phyloP scores from a whole-genome alignment of 2,888 invertebrate genomes.

The Griposia aprilina region DNA sequence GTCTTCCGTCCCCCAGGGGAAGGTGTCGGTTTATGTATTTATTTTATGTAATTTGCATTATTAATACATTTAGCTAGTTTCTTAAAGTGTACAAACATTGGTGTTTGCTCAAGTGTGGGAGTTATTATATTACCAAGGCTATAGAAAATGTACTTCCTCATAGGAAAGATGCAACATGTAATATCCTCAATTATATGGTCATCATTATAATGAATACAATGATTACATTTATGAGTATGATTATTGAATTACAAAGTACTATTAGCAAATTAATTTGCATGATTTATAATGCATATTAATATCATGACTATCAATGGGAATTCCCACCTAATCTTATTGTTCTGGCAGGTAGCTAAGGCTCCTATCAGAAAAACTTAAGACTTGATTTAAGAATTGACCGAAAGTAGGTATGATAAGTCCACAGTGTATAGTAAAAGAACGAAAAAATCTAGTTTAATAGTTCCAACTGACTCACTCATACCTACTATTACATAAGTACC shows the following conservation, averaged over 20 bases:
- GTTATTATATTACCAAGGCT: constrained; percentile 58
- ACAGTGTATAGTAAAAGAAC: not conserved
- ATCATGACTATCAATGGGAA: not conserved
- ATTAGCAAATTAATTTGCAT: not conserved
- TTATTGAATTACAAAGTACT: constrained; percentile 8
- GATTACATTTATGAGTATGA: constrained; percentile 21
- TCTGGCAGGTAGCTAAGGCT: not conserved
- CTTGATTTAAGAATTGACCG: not conserved
- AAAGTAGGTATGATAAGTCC: not conserved
- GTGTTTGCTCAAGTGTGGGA: constrained; percentile 49
- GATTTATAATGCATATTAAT: not conserved
- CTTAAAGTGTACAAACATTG: constrained; percentile 3
- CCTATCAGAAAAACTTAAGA: not conserved
- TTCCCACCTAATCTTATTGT: not conserved
- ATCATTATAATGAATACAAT: constrained; percentile 24
- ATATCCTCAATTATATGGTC: constrained; percentile 51
- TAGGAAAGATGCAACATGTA: constrained; percentile 36
- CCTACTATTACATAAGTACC: not conserved
- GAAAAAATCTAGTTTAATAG: not conserved
- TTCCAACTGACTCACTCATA: constrained; percentile 3
- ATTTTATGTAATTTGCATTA: not conserved
- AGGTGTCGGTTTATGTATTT: too few relatives aligned
- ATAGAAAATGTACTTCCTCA: constrained; percentile 58
- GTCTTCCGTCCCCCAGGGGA: too few relatives aligned
- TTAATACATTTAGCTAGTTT: constrained; percentile 10